These are phyloP conservation scores for Acanthornis magna DNA, from an alignment of 2,797 vertebrate genomes.

Conservation along the genomic window DNA sequence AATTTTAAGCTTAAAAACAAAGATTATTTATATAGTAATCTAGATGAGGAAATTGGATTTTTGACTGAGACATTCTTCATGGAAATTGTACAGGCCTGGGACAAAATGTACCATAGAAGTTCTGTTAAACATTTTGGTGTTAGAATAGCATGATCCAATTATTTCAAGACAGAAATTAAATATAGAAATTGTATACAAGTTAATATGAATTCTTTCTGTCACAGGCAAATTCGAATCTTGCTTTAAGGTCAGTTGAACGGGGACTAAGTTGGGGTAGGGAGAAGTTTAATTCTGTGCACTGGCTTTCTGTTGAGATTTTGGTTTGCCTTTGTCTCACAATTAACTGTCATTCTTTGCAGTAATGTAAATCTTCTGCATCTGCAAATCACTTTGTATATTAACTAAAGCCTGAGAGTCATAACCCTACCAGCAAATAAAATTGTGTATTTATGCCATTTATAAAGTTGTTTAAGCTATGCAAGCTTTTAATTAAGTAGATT, in stretches of 20 bases:
- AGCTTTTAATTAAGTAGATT: neutral
- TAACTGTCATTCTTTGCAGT: neutral
- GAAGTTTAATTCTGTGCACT: neutral
- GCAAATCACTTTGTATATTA: neutral
- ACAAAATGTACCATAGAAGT: neutral
- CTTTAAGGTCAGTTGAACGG: neutral
- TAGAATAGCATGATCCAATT: neutral
- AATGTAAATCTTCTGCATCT: neutral
- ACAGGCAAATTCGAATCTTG: neutral
- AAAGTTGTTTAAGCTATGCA: neutral
- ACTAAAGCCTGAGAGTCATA: neutral
- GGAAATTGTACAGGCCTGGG: neutral
- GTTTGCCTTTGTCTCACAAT: neutral
- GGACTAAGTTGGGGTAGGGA: fast-evolving
- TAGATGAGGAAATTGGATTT: neutral
- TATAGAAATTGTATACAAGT: neutral
- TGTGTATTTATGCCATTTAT: neutral
- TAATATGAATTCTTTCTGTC: neutral
- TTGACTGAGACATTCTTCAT: neutral
- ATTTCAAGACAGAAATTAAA: neutral
- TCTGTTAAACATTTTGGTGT: neutral
- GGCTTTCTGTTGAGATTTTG: neutral
- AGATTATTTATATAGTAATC: neutral
- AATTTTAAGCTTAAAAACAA: neutral
- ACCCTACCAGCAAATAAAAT: neutral